Base-by-base conservation (phyloP, 2,888 invertebrate species). In the Drosophila subquinaria region DNA sequence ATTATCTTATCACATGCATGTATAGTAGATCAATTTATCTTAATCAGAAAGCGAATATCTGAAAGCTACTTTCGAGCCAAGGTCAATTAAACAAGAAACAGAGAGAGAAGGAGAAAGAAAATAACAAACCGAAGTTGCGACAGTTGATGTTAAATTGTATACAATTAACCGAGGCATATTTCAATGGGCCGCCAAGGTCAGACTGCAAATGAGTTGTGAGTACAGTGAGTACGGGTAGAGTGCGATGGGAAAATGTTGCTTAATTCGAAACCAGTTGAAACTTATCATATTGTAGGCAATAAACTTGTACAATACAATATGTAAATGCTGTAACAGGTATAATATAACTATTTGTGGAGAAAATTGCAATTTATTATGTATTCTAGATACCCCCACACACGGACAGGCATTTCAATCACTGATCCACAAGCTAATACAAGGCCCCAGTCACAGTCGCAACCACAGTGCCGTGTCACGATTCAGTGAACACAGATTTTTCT, bases 211-310 rank as follows among this genome's bases (percentile, higher is more conserved):
- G 20, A 65, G 53, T 70, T 59, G 57, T 40, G 57, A 76, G 40
- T 70, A 42, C n/a, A 33, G 48, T 40, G 57, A 76, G 47, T 67
- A 42, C n/a, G 42, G 52, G 60, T 43, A 42, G 27, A 59, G 56
- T 30, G 20, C 23, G 60, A 67, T 62, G 51, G 13, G 50, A 66
- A 61, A 66, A 55, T 42, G 36, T 38, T 47, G 51, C 52, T 64
- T 55, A 52, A 65, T 79, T 73, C 82, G 63, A 73, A 82, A 82
- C 77, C 77, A 69, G 87, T 88, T 86, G 65, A 70, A 45, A 50
- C 61, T 27, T 63, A 50, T 52, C 36, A 42, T 38, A 71, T 45
- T 61, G 50, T 48, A 35, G 53, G 42, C 17, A 17, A 17, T 17
- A 17, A 17, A 17, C 17, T 17, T 69, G 56, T 20, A 17, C 30